phyloP scores from a whole-genome alignment of 2,797 vertebrate species.

The Oreonectes daqikongensis region DNA sequence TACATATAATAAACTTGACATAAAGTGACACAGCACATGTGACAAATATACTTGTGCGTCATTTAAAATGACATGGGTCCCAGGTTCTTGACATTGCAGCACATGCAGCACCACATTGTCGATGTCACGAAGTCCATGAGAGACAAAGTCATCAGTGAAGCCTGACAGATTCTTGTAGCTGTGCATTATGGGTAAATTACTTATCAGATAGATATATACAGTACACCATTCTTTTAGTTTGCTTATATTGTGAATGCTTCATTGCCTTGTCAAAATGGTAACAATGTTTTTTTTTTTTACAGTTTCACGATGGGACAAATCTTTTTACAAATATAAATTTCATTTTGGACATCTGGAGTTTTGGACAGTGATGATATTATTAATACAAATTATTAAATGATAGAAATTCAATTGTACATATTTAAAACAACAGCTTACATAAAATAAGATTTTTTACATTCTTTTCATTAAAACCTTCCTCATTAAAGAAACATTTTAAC shows the following conservation, averaged over 20 bases:
- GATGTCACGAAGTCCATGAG: conserved; percentile 26
- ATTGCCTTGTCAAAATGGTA: neutral
- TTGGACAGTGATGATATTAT: too few relatives aligned
- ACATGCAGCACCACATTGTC: neutral
- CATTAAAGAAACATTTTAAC: neutral
- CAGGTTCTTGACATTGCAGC: neutral
- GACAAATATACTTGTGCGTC: neutral
- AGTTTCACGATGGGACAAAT: neutral
- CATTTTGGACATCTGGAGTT: too few relatives aligned
- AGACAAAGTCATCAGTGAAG: too few relatives aligned
- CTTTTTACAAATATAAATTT: neutral
- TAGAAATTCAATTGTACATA: neutral
- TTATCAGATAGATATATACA: neutral
- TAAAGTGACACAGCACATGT: neutral
- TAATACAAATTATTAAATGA: too few relatives aligned
- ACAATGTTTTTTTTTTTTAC: neutral
- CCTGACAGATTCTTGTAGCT: conserved; percentile 1
- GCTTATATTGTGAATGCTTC: neutral
- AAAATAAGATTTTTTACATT: neutral
- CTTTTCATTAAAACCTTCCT: conserved; percentile 12
- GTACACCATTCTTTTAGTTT: neutral
- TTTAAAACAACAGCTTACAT: conserved; percentile 8
- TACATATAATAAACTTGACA: neutral
- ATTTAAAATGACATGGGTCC: neutral
- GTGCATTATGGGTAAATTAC: neutral